Percentiles rank a stretch among this genome's conserved stretches.
phyloP scores from a whole-genome alignment of 2,113 vertebrate species.

The Scomber colias region DNA sequence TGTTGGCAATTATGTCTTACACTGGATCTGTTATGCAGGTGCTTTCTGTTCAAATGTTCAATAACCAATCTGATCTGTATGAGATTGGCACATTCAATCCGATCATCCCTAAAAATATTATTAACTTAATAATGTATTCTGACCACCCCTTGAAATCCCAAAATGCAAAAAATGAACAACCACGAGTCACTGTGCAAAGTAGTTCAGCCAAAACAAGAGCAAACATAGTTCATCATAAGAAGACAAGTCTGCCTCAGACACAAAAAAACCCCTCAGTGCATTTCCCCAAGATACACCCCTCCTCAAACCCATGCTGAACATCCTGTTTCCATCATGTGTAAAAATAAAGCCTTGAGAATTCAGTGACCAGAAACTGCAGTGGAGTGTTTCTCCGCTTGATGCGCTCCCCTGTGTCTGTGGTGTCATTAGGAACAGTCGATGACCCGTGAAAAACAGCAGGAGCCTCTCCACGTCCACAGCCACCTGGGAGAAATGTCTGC shows the following conservation, averaged over 20 bases:
- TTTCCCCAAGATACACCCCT: conserved; percentile 28
- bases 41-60: neutral
- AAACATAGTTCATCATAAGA: conserved; percentile 39
- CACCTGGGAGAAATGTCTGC: conserved; percentile 74
- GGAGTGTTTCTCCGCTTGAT: conserved; percentile 75
- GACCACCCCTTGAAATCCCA: neutral
- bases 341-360: conserved; percentile 76
- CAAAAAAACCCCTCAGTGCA: conserved; percentile 22
- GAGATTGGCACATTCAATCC: neutral
- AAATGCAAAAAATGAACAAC: conserved; percentile 19
- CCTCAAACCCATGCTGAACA: conserved; percentile 53
- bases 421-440: conserved; percentile 78
- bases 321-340: conserved; percentile 77
- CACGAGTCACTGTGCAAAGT: conserved; percentile 13
- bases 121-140: conserved; percentile 9
- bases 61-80: neutral
- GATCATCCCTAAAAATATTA: neutral
- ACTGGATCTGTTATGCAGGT: neutral
- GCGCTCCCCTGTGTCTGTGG: conserved; percentile 69
- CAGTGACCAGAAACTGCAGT: conserved; percentile 82
- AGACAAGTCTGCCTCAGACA: conserved; percentile 28
- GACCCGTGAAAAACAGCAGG: conserved; percentile 82
- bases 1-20: too few species aligned
- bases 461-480: conserved; percentile 59
- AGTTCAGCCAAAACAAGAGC: conserved; percentile 31